A percentile compares a stretch with the other conserved stretches of the same genome.
phyloP scores from a whole-genome alignment of 2,888 invertebrate genomes.

The Helicoverpa assulta region DNA sequence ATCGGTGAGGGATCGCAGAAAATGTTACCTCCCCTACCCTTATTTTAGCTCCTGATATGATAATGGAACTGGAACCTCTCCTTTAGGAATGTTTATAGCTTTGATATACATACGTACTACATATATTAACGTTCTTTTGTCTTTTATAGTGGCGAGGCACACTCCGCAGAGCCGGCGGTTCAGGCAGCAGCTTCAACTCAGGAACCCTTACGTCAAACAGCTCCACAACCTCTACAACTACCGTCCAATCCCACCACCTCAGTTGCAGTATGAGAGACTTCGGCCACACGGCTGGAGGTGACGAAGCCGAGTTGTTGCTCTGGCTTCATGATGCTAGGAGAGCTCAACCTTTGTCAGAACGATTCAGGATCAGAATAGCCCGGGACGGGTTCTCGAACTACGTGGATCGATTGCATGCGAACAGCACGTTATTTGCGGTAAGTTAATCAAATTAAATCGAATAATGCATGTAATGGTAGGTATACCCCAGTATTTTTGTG shows the following conservation, averaged over 20 bases:
- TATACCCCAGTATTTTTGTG: background rate
- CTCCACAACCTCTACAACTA: slow-evolving; percentile 62
- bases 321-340: slow-evolving; percentile 95
- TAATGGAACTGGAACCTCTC: too few species aligned
- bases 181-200: slow-evolving; percentile 86
- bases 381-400: slow-evolving; percentile 97
- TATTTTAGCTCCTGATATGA: too few species aligned
- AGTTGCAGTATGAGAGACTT: slow-evolving; percentile 95
- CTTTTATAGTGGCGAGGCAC: slow-evolving; percentile 86
- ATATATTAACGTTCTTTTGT: background rate
- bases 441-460: slow-evolving; percentile 69
- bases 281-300: slow-evolving; percentile 96
- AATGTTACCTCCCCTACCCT: too few species aligned
- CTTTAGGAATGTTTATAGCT: too few species aligned
- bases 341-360: slow-evolving; percentile 95
- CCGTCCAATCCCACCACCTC: slow-evolving; percentile 91
- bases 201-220: slow-evolving; percentile 81
- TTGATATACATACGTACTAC: too few species aligned
- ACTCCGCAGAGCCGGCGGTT: slow-evolving; percentile 84
- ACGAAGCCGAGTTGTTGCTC: slow-evolving; percentile 97
- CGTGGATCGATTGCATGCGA: slow-evolving; percentile 95
- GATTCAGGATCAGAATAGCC: slow-evolving; percentile 96
- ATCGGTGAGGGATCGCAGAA: too few species aligned
- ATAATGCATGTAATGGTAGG: too few species aligned
- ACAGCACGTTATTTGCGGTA: slow-evolving; percentile 96